phyloP scores from a whole-genome alignment of 2,113 vertebrate species.

The Hyaena hyaena region DNA sequence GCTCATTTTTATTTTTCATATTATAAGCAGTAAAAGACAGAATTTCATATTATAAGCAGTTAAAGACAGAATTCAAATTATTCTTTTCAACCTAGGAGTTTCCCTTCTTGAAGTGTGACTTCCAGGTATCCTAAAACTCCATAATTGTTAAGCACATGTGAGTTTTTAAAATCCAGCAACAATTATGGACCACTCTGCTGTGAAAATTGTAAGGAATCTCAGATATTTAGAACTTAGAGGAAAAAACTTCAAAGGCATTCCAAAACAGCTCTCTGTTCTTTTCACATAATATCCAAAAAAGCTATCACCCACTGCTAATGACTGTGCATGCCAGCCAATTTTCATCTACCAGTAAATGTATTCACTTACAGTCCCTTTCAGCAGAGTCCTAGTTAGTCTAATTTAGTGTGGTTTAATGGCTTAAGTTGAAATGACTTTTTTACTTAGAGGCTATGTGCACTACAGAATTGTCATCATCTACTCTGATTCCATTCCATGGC shows the following conservation, averaged over 20 bases:
- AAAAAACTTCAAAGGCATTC: constrained; percentile 67
- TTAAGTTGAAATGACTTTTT: constrained; percentile 12
- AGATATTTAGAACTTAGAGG: constrained; percentile 61
- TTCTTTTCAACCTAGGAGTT: not conserved
- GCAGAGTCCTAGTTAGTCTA: not conserved
- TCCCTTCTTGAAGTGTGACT: constrained; percentile 14
- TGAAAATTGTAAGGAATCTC: constrained; percentile 70
- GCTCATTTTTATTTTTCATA: not conserved
- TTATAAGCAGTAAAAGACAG: not conserved
- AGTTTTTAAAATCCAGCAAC: constrained; percentile 24
- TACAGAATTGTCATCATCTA: not conserved
- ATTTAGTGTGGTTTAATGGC: not conserved
- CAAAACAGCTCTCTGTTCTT: constrained; percentile 61
- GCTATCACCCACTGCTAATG: constrained; percentile 50
- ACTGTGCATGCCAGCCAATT: not conserved
- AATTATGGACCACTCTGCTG: not conserved
- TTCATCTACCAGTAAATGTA: constrained; percentile 28
- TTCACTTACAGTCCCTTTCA: constrained; percentile 6
- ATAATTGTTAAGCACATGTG: not conserved
- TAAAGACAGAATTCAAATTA: not conserved
- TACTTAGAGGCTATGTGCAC: not conserved
- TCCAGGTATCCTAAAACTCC: not conserved
- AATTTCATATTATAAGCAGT: too few species aligned
- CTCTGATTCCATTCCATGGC: not conserved
- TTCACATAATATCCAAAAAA: constrained; percentile 47